Evolutionary conservation across 92 coral and sea anemone genomes (phyloP), one percentile per base, ranked within the genome.

Genomic region (Phymanthus crucifer): DNA sequence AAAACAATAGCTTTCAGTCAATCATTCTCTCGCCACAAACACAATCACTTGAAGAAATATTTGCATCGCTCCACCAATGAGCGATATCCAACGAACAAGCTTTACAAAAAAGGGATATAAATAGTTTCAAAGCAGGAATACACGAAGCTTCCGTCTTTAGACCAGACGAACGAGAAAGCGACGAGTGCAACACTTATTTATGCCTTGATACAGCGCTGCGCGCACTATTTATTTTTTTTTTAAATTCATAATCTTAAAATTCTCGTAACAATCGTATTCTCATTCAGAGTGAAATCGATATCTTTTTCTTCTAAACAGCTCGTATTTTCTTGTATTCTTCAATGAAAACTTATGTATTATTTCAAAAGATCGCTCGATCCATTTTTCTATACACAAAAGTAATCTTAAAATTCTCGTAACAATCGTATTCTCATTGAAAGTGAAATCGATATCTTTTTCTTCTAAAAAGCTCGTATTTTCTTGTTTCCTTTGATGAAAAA

Each of bases 1-100:
- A 87, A 89, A 61, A 58, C 58, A 90, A 89, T 92, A 90, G 93
- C 88, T 84, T 83, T 87, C 90, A 83, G 89, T 82, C 89, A 84
- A 89, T 89, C 90, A 81, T 75, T 73, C 78, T 78, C 77, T 79
- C 86, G 79, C 97, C 93, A 85, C 97, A 92, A 88, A 83, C 80
- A 88, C 83, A 89, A 87, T 92, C 74, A 89, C 65, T 72, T 48
- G 68, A 68, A 71, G 45, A 67, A 66, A 45, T 87, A 92, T 92
- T 89, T 89, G 84, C 84, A 80, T 66, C 74, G 70, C 1, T 58
- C 70, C 69, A 70, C 91, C 89, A 88, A 88, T 83, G 27, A 73
- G 38, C 67, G 36, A 56, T 6, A 31, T 56, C 36, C 61, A 40
- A 73, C 70, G 50, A 67, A 65, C 46, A 70, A 85, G 69, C 40